Conservation (phyloP, 1,140 invertebrate genomes). For the Sminthurinus signatus region DNA sequence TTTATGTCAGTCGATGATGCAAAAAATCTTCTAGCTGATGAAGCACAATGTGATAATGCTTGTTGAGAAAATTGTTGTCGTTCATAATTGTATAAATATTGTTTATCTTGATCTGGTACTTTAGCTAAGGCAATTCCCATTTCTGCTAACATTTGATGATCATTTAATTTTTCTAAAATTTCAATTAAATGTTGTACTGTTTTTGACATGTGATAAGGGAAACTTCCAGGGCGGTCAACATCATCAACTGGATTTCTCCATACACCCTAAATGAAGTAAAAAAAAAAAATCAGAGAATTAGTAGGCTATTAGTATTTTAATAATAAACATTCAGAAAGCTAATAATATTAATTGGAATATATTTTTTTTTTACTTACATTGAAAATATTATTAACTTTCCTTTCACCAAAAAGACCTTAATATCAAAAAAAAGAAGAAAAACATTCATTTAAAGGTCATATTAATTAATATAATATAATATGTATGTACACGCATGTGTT, state of each 20-base stretch:
- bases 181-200: conserved; percentile 68
- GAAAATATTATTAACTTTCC: conserved; percentile 81
- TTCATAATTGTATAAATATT: conserved; percentile 73
- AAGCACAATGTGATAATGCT: conserved; percentile 61
- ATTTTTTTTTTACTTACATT: conserved; percentile 56
- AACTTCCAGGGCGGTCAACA: conserved; percentile 84
- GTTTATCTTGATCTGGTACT: conserved; percentile 72
- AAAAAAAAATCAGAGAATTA: too few relatives aligned
- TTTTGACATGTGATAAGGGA: conserved; percentile 82
- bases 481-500: too few relatives aligned
- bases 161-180: conserved; percentile 67
- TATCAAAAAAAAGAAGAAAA: too few relatives aligned
- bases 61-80: conserved; percentile 66
- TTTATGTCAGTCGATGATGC: neutral
- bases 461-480: too few relatives aligned
- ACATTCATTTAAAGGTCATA: too few relatives aligned
- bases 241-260: conserved; percentile 86
- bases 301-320: too few relatives aligned
- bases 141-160: conserved; percentile 72
- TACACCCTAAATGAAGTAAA: conserved; percentile 59
- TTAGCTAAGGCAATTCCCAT: conserved; percentile 68
- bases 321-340: too few relatives aligned
- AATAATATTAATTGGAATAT: too few relatives aligned
- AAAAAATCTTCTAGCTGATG: conserved; percentile 46
- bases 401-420: conserved; percentile 72